These are phyloP conservation scores for Tuberolachnus salignus DNA, from an alignment of 2,888 invertebrate genomes.

Conservation along the genomic window DNA sequence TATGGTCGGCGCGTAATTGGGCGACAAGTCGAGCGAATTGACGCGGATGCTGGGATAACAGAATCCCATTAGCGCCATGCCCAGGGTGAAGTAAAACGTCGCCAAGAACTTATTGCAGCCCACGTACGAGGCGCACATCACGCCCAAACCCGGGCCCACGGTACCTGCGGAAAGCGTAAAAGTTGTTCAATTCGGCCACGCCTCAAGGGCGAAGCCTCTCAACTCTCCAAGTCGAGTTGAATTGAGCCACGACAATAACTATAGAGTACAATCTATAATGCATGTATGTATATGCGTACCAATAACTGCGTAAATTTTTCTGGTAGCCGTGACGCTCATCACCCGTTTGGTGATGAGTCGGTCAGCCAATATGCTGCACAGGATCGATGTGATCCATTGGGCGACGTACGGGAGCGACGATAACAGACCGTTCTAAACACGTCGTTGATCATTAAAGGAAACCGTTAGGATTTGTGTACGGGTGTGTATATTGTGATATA, in stretches of 20 bases:
- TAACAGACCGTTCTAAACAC: constrained; percentile 66
- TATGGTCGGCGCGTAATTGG: constrained; percentile 71
- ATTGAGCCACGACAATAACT: too few relatives aligned
- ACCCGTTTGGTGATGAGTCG: constrained; percentile 69
- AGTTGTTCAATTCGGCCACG: too few relatives aligned
- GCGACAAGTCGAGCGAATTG: constrained; percentile 71
- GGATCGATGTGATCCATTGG: constrained; percentile 72
- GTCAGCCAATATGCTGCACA: constrained; percentile 73
- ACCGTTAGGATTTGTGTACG: background rate
- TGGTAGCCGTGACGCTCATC: constrained; percentile 67
- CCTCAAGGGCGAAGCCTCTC: too few relatives aligned
- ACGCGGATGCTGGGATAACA: constrained; percentile 73
- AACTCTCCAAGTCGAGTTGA: too few relatives aligned
- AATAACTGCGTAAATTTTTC: constrained; percentile 64
- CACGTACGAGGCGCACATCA: constrained; percentile 57
- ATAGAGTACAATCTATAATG: too few relatives aligned
- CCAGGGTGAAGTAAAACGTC: constrained; percentile 67
- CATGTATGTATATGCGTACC: too few relatives aligned
- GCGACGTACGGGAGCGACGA: constrained; percentile 71
- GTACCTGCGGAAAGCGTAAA: constrained; percentile 65
- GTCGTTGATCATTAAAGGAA: background rate
- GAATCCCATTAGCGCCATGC: constrained; percentile 73
- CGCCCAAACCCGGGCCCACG: constrained; percentile 66
- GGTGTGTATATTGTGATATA: too few relatives aligned
- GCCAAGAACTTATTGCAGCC: constrained; percentile 63